Evolutionary conservation across 2,888 invertebrate genomes (phyloP), one percentile per base, ranked within the genome.

Genomic region (Pimpla rufipes): DNA sequence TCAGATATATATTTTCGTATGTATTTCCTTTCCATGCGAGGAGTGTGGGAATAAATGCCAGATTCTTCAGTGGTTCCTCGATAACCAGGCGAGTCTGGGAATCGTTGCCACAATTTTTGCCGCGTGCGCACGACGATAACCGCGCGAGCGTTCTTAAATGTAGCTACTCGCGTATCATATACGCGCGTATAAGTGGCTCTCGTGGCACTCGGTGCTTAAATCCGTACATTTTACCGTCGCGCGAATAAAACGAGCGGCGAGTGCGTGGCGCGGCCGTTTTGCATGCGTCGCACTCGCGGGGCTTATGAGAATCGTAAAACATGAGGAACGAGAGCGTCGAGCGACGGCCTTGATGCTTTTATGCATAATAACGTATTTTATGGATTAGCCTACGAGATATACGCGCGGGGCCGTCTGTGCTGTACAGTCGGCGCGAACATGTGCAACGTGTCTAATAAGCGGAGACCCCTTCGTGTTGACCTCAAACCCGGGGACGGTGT

Each of bases 251-350:
- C 23, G 55, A 55, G 11, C 13, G 45, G 1, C 3, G 13, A 55
- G 55, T 55, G 23, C 55, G 55, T 55, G 55, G 55, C 11, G n/a
- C n/a, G n/a, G n/a, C 23, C 55, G 55, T 11, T 55, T 55, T 55
- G 55, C 23, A 55, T 23, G 55, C 18, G 18, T 62, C 62, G 16
- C n/a, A 37, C 16, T 62, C 18, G 11, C 47, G 0, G 7, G 74
- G 79, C 79, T 74, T 57, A 67, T 35, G 74, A 66, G 47, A 57
- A 79, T 74, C 74, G 74, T 79, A 68, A 64, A 71, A 59, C 64
- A 79, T 40, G 79, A 79, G 11, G 59, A 67, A 68, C 67, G 79
- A 59, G 79, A 79, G 57, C 79, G 55, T 16, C 18, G 40, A 62
- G 62, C n/a, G n/a, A n/a, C n/a, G n/a, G 3, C 35, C 37, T n/a